Conservation (phyloP, 1,140 invertebrate genomes). For the Drosophila carrolli region DNA sequence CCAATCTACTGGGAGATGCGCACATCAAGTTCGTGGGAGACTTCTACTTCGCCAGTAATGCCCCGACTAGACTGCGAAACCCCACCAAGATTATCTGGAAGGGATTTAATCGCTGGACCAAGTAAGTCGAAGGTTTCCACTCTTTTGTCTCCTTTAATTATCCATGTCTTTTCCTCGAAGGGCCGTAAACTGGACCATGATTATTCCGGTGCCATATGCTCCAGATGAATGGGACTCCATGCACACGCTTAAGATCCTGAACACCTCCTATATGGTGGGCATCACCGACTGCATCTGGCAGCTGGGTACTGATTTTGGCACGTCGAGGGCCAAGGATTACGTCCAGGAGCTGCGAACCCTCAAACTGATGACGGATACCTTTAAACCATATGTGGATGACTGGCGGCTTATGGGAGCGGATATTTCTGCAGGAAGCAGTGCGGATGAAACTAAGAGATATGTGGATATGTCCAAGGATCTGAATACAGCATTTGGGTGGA, state of each 20-base stretch:
- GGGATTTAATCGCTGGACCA: slow-evolving; percentile 81
- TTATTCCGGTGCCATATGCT: slow-evolving; percentile 77
- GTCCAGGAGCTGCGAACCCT: slow-evolving; percentile 75
- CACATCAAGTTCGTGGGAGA: slow-evolving; percentile 76
- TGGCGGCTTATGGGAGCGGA: slow-evolving; percentile 80
- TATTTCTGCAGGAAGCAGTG: slow-evolving; percentile 75
- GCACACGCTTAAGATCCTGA: slow-evolving; percentile 76
- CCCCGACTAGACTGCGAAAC: slow-evolving; percentile 63
- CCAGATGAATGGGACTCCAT: slow-evolving; percentile 82
- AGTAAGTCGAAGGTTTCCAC: slow-evolving; percentile 38
- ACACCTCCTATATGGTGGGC: slow-evolving; percentile 77
- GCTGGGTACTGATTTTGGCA: slow-evolving; percentile 76
- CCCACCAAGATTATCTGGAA: slow-evolving; percentile 82
- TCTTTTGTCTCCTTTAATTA: neutral
- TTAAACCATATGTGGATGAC: slow-evolving; percentile 64
- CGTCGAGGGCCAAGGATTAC: slow-evolving; percentile 70
- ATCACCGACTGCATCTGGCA: slow-evolving; percentile 83
- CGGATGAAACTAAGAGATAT: slow-evolving; percentile 73
- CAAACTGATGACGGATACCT: slow-evolving; percentile 77
- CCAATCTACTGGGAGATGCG: slow-evolving; percentile 64
- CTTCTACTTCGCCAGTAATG: slow-evolving; percentile 70
- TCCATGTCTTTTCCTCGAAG: slow-evolving; percentile 11
- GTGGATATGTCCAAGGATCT: slow-evolving; percentile 76
- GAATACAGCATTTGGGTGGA: slow-evolving; percentile 77
- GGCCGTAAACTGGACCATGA: slow-evolving; percentile 80